Base-by-base conservation (phyloP, 2,113 vertebrate genomes). In the Nesospiza acunhae region DNA sequence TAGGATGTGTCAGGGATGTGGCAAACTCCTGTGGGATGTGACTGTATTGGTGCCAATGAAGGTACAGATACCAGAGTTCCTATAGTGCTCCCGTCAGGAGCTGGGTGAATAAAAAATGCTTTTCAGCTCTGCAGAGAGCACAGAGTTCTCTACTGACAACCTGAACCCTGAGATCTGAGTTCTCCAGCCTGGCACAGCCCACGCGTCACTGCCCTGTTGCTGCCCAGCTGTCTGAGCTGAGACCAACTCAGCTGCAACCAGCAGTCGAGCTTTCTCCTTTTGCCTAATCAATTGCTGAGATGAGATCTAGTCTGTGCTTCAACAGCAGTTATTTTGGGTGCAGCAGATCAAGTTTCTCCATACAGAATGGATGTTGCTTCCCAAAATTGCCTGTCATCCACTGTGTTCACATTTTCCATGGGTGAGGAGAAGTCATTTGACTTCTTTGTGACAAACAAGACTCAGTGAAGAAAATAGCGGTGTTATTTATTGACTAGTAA, bases 351-450 rank as follows among this genome's bases (percentile, higher is more conserved):
- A 95, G 35, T 90, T 92, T 92, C 64, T 91, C 89, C 79, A 90
- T 82, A 75, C 62, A 93, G 82, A 87, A 83, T 27, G 68, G 86
- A 89, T 91, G 84, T 72, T 83, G 19, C 74, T 95, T 97, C 95
- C 89, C 90, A 89, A 87, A 93, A 96, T 22, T 91, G 83, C 55
- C 92, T 90, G 89, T 72, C 93, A 80, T 60, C 53, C 35, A 76
- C 64, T 56, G 69, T 72, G 52, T 84, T 93, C 94, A 92, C 49
- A 95, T 95, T 97, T 98, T 98, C 95, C 96, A 64, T 89, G 56
- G 52, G 60, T 91, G 90, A 95, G 86, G 86, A 95, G 89, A 92
- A 94, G 87, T 96, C 97, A 97, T 70, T 95, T 97, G 96, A 97
- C 94, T 94, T 81, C 76, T 95, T 56, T 82, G 75, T 84, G 79